These are phyloP conservation scores for Linnaemya tessellans DNA, from an alignment of 2,888 invertebrate genomes.

Conservation along the genomic window DNA sequence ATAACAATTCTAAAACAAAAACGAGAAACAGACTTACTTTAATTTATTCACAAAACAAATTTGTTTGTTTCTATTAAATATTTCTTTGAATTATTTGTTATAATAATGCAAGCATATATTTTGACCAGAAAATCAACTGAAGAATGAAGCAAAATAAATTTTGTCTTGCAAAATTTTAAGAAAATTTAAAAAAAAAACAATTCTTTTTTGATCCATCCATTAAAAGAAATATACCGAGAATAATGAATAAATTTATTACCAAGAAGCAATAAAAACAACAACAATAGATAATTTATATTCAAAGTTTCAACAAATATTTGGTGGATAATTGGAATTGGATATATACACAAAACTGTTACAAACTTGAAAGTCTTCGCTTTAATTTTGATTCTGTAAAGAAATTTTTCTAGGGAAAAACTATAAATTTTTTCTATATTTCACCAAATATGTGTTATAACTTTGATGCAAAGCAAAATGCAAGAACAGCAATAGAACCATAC, in stretches of 20 bases:
- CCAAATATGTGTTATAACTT: constrained; percentile 39
- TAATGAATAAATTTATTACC: constrained; percentile 74
- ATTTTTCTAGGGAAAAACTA: too few relatives aligned
- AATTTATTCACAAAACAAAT: constrained; percentile 28
- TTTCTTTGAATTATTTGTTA: constrained; percentile 47
- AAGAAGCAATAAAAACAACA: constrained; percentile 63
- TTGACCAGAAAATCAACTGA: constrained; percentile 40
- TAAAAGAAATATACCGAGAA: constrained; percentile 73
- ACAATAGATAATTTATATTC: constrained; percentile 38
- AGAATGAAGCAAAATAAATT: constrained; percentile 11
- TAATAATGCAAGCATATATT: constrained; percentile 57
- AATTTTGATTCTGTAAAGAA: too few relatives aligned
- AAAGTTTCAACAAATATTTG: constrained; percentile 15
- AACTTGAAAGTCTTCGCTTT: background rate
- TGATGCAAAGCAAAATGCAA: constrained; percentile 25
- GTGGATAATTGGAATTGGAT: constrained; percentile 18
- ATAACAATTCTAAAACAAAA: constrained; percentile 44
- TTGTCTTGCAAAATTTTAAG: constrained; percentile 43
- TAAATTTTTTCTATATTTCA: constrained; percentile 10
- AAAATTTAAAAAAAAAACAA: constrained; percentile 65
- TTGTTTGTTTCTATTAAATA: constrained; percentile 31
- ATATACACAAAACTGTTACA: constrained; percentile 24
- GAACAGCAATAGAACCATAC: constrained; percentile 53
- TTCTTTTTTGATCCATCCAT: constrained; percentile 2
- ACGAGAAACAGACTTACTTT: constrained; percentile 62